phyloP scores from a whole-genome alignment of 2,888 invertebrate species.

The Thera obeliscata region DNA sequence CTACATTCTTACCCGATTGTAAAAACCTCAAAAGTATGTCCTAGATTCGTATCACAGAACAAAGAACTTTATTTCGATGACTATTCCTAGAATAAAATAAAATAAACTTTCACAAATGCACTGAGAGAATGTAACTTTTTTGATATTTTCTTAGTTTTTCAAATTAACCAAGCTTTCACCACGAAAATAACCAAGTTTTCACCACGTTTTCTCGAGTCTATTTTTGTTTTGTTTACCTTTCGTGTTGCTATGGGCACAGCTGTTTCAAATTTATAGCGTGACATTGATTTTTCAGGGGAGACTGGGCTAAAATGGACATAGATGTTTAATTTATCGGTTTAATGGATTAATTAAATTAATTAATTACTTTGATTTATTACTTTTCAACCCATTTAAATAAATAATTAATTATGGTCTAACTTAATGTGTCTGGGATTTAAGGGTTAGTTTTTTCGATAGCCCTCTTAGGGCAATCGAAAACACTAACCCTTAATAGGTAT shows the following conservation, averaged over 20 bases:
- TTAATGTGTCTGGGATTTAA: too few species aligned
- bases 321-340: background rate
- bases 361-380: background rate
- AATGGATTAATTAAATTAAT: background rate
- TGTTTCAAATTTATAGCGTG: background rate
- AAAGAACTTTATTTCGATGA: too few species aligned
- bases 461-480: too few species aligned
- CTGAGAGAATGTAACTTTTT: background rate
- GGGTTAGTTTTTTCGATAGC: too few species aligned
- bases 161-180: background rate
- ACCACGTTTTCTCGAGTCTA: background rate
- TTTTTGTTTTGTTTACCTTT: constrained; percentile 34
- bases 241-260: constrained; percentile 33
- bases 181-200: background rate
- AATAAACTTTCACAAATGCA: background rate
- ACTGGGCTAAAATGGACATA: constrained; percentile 5
- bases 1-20: too few species aligned
- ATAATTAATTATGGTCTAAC: too few species aligned
- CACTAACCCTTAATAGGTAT: too few species aligned
- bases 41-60: too few species aligned
- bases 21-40: too few species aligned
- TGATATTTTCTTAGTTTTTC: background rate
- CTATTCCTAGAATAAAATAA: background rate
- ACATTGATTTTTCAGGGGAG: constrained; percentile 26
- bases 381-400: too few species aligned